Base-by-base conservation (phyloP, 2,797 vertebrate genomes). In the Spinus pinus region DNA sequence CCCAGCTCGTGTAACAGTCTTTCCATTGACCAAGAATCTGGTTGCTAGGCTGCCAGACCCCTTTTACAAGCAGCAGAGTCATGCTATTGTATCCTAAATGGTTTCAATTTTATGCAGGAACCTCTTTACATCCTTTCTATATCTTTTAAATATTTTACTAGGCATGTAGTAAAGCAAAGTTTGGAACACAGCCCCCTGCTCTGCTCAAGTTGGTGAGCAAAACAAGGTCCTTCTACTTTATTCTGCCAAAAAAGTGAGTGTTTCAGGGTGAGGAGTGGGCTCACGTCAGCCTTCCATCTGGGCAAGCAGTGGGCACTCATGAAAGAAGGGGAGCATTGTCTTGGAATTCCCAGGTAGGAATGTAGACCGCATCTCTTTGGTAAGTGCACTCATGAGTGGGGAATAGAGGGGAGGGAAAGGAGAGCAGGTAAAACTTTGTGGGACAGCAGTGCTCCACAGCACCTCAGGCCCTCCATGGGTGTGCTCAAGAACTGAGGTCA, bases 41-140 rank as follows among this genome's bases (percentile, higher is more conserved):
- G 94, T 97, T 97, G 96, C 93, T 95, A 97, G 94, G 93, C 91
- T 96, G 93, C 95, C 62, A 1, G 92, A 69, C 89, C 50, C 54
- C 47, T 93, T 95, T 93, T 87, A 87, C 94, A 96, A 95, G 95
- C 95, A 96, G 91, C 91, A 69, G 86, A 96, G 73, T 81, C 93
- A 87, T 72, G 87, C 94, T 83, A 95, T 93, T 96, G 94, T 97
- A 93, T 90, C 47, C 50, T 93, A 86, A 93, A 94, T 79, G 50
- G 82, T 92, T 96, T 91, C 79, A 88, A 8, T 90, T 91, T 91
- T 94, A 93, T 92, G 75, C 95, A 89, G 70, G 66, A 75, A 86
- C 72, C 75, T 91, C 75, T 93, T 92, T 92, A 91, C 73, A 81
- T 89, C 89, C 79, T 89, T 96, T 95, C 88, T 91, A 69, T 95